Evolutionary conservation across 2,888 invertebrate species (phyloP).

Genomic region (Pandemis cinnamomeana): DNA sequence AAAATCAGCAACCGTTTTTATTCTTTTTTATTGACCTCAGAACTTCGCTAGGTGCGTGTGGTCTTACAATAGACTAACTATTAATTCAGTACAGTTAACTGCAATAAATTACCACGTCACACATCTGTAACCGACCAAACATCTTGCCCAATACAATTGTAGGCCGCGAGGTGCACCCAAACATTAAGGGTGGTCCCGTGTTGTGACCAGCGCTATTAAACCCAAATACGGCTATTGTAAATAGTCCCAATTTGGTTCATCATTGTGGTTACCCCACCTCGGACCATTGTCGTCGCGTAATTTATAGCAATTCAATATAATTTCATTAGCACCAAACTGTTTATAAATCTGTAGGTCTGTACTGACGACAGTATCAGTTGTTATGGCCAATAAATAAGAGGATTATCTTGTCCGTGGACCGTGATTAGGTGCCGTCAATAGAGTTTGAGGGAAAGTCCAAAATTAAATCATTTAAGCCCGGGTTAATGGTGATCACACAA

Average conservation of each 20-base stretch:
- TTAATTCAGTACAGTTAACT: conserved; percentile 46
- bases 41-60: conserved; percentile 44
- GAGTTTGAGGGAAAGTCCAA: conserved; percentile 76
- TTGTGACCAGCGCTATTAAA: conserved; percentile 66
- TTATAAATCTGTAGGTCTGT: conserved; percentile 73
- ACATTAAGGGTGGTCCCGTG: conserved; percentile 74
- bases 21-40: conserved; percentile 18
- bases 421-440: conserved; percentile 78
- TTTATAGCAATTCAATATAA: conserved; percentile 79
- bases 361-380: conserved; percentile 73
- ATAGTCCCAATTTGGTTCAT: conserved; percentile 50
- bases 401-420: conserved; percentile 79
- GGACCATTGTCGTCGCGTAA: conserved; percentile 64
- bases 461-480: conserved; percentile 79
- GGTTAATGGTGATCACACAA: conserved; percentile 71
- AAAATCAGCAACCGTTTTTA: conserved; percentile 3
- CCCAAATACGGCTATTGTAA: conserved; percentile 70
- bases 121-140: conserved; percentile 50
- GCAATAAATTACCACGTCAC: conserved; percentile 57
- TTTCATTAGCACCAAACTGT: conserved; percentile 78
- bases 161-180: conserved; percentile 52
- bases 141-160: conserved; percentile 58
- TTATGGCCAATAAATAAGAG: conserved; percentile 80
- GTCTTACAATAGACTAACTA: conserved; percentile 46
- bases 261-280: conserved; percentile 62